These are phyloP conservation scores for Chelon auratus DNA, from an alignment of 2,797 vertebrate genomes.

Conservation along the genomic window DNA sequence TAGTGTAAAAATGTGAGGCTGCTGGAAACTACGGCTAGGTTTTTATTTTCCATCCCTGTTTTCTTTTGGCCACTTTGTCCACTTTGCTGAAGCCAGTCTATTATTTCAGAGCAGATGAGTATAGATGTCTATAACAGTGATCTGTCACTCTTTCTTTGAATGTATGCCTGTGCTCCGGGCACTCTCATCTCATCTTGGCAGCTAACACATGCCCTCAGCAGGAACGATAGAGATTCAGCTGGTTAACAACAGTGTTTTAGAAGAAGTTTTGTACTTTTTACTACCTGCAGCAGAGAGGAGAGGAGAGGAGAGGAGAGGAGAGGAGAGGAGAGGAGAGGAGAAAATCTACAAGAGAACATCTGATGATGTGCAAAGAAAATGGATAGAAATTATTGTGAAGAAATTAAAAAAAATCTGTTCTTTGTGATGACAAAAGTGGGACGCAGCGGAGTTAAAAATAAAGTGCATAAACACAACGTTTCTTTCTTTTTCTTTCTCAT, in stretches of 20 bases:
- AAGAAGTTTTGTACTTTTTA: not conserved
- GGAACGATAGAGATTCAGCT: slow-evolving; percentile 1
- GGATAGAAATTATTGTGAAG: not conserved
- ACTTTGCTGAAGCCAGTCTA: not conserved
- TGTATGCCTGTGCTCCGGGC: not conserved
- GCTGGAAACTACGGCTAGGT: not conserved
- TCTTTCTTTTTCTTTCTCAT: too few relatives aligned
- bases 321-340: not conserved
- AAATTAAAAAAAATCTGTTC: too few relatives aligned
- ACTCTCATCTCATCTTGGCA: not conserved
- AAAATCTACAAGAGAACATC: not conserved
- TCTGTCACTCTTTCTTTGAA: not conserved
- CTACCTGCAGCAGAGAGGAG: not conserved
- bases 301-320: not conserved
- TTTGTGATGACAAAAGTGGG: too few relatives aligned
- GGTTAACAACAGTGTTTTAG: not conserved
- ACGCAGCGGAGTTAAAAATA: too few relatives aligned
- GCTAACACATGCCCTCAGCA: not conserved
- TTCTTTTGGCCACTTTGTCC: not conserved
- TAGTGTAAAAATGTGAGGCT: slow-evolving; percentile 1
- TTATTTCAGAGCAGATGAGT: not conserved
- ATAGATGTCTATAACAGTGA: not conserved
- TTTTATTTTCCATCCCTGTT: not conserved
- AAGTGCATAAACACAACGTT: too few relatives aligned
- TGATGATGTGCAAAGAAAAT: not conserved